Evolutionary conservation across 2,113 vertebrate genomes (phyloP).

Genomic region (Megalops atlanticus): DNA sequence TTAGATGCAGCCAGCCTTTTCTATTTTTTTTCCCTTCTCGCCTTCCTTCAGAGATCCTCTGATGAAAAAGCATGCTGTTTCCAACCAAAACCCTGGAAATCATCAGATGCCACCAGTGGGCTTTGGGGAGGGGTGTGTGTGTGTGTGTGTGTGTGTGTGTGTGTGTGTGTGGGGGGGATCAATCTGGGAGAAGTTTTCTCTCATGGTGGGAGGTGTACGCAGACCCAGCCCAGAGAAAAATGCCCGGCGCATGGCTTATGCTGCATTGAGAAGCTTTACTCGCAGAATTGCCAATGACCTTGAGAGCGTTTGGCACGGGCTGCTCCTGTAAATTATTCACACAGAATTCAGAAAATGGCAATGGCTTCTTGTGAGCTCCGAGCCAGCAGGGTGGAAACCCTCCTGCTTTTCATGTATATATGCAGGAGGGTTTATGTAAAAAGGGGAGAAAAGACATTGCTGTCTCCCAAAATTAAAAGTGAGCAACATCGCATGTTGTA

Average conservation of each 20-base stretch:
- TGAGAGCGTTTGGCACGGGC: slow-evolving; percentile 53
- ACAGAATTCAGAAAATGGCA: slow-evolving; percentile 63
- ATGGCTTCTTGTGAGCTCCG: slow-evolving; percentile 51
- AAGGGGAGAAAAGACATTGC: neutral
- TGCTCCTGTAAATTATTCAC: slow-evolving; percentile 68
- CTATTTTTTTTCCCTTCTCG: neutral
- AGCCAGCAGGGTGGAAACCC: slow-evolving; percentile 13
- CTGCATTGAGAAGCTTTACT: slow-evolving; percentile 42
- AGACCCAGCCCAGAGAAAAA: neutral
- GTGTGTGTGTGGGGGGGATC: too few relatives aligned
- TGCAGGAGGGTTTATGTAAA: neutral
- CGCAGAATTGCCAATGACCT: slow-evolving; percentile 54
- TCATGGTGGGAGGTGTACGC: neutral
- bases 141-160: too few relatives aligned
- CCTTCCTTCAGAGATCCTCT: neutral
- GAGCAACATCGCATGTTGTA: too few relatives aligned
- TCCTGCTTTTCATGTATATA: slow-evolving; percentile 21
- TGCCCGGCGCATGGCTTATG: slow-evolving; percentile 10
- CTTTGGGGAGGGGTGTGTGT: too few relatives aligned
- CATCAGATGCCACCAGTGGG: neutral
- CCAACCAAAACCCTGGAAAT: neutral
- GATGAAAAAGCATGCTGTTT: neutral
- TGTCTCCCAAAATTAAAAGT: neutral
- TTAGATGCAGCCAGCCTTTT: neutral
- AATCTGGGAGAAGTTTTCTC: neutral